Evolutionary conservation across 2,888 invertebrate genomes (phyloP).

Genomic region (Parnassius apollo): DNA sequence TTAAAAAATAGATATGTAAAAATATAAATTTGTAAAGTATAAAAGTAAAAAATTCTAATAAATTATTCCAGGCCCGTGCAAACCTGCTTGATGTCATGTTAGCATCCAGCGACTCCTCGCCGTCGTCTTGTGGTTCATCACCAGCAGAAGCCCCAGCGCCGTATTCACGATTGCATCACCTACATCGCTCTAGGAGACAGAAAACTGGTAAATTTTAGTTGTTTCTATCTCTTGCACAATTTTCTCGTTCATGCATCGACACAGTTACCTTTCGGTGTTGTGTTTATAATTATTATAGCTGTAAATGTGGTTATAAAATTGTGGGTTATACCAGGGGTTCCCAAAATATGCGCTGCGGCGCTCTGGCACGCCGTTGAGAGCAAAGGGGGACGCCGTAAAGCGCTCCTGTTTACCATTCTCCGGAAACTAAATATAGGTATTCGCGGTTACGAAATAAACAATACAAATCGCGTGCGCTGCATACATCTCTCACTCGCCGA

Average conservation of each 20-base stretch:
- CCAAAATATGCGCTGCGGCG: no score
- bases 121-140: slow-evolving; percentile 85
- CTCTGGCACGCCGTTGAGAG: no score
- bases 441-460: no score
- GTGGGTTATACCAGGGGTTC: no score
- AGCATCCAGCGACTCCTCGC: slow-evolving; percentile 86
- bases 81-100: slow-evolving; percentile 89
- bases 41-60: neutral
- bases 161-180: slow-evolving; percentile 84
- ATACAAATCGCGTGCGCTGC: no score
- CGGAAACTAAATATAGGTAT: no score
- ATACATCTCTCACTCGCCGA: no score
- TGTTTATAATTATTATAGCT: slow-evolving; percentile 1
- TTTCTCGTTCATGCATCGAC: slow-evolving; percentile 21
- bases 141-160: slow-evolving; percentile 70
- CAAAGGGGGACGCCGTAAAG: no score
- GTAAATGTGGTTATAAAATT: neutral
- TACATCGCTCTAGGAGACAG: slow-evolving; percentile 87
- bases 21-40: neutral
- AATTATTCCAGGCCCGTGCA: slow-evolving; percentile 83
- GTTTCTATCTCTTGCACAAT: slow-evolving; percentile 26
- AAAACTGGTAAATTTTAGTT: slow-evolving; percentile 84
- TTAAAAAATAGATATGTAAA: neutral
- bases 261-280: slow-evolving; percentile 28
- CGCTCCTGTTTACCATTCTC: no score